A percentile compares a stretch with the other conserved stretches of the same genome.
Conservation (phyloP, 2,888 invertebrate genomes). For the Cyclophora albipunctata region DNA sequence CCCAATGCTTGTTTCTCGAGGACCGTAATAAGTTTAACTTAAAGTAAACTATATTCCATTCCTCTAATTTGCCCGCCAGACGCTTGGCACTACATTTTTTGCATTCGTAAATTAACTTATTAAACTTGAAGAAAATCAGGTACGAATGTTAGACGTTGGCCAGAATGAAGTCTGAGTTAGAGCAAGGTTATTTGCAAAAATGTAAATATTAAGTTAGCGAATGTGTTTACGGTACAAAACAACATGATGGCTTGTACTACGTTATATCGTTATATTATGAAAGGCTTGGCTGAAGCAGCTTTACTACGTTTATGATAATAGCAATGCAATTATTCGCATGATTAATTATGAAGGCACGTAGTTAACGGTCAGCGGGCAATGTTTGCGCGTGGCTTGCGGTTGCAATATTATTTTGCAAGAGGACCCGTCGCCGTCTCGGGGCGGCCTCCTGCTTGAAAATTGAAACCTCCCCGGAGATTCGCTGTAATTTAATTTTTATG, state of each 20-base stretch:
- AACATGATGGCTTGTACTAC: too few relatives aligned
- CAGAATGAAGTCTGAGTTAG: too few relatives aligned
- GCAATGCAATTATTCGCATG: not conserved
- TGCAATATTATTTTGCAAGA: conserved; percentile 53
- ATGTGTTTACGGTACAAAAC: too few relatives aligned
- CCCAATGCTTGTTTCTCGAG: conserved; percentile 68
- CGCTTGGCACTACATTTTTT: conserved; percentile 49
- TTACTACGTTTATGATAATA: too few relatives aligned
- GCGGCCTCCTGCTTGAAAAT: conserved; percentile 52
- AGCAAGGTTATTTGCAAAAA: too few relatives aligned
- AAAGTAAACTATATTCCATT: conserved; percentile 75
- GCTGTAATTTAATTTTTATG: conserved; percentile 66
- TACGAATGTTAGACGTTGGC: not conserved
- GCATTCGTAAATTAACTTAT: conserved; percentile 47
- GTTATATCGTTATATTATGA: too few relatives aligned
- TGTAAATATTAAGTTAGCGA: too few relatives aligned
- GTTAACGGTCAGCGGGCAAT: not conserved
- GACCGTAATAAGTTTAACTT: conserved; percentile 75
- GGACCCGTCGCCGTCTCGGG: conserved; percentile 39
- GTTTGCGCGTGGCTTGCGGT: conserved; percentile 18
- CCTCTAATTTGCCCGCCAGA: conserved; percentile 63
- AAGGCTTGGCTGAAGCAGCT: too few relatives aligned
- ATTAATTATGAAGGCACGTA: not conserved
- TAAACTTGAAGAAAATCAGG: conserved; percentile 5
- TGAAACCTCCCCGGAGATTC: conserved; percentile 56